A percentile compares a stretch with the other conserved stretches of the same genome.
These are phyloP conservation scores for Eubasilissa splendida DNA, from an alignment of 2,888 invertebrate species.

Conservation along the genomic window DNA sequence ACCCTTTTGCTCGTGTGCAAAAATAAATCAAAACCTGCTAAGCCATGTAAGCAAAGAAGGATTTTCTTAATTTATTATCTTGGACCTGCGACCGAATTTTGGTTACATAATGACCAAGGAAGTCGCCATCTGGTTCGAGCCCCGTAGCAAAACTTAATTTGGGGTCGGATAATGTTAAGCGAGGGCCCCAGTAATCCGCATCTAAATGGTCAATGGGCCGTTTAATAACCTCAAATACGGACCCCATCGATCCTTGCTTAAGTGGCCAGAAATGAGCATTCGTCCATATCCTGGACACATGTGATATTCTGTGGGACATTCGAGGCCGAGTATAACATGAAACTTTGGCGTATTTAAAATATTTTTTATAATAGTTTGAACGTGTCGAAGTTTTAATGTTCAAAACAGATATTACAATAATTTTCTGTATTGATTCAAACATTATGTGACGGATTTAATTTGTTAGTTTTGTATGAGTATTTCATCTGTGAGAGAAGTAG, in stretches of 20 bases:
- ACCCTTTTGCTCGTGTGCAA: neutral
- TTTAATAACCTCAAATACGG: constrained; percentile 53
- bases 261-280: constrained; percentile 55
- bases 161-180: constrained; percentile 53
- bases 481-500: too few species aligned
- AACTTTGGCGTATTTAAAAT: too few species aligned
- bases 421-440: too few species aligned
- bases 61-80: constrained; percentile 46
- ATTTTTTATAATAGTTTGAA: too few species aligned
- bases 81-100: constrained; percentile 25
- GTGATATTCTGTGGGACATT: constrained; percentile 31
- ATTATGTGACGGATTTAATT: too few species aligned
- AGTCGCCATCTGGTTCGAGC: constrained; percentile 51
- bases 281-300: constrained; percentile 38
- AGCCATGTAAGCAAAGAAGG: constrained; percentile 42
- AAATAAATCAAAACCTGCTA: constrained; percentile 44
- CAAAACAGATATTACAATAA: too few species aligned
- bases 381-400: too few species aligned
- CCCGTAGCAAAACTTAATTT: constrained; percentile 54
- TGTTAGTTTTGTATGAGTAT: too few species aligned
- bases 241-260: constrained; percentile 50
- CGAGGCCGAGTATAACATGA: neutral
- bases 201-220: constrained; percentile 54
- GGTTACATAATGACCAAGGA: constrained; percentile 45
- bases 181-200: constrained; percentile 54